A percentile compares a stretch with the other conserved stretches of the same genome.
Evolutionary conservation across 1,140 invertebrate species (phyloP).

Genomic region (Phenacoccus solenopsis): DNA sequence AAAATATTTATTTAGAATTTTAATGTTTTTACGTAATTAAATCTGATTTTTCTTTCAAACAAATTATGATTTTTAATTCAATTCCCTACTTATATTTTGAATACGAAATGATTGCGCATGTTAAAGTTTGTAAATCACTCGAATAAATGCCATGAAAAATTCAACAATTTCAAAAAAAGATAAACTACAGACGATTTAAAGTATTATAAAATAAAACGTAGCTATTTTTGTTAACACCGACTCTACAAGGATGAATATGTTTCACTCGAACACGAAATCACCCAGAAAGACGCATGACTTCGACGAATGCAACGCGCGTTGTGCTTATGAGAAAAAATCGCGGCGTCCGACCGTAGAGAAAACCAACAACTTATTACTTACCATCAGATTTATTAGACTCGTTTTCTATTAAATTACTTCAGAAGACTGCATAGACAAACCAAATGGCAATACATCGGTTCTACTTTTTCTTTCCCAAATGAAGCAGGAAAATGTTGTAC

Average conservation of each 20-base stretch:
- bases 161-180: too few relatives aligned
- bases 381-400: conserved; percentile 2
- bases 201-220: neutral
- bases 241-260: neutral
- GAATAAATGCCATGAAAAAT: too few relatives aligned
- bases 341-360: neutral
- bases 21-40: too few relatives aligned
- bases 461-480: neutral
- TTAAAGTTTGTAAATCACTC: too few relatives aligned
- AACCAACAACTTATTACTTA: neutral
- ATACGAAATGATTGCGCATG: too few relatives aligned
- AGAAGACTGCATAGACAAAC: neutral
- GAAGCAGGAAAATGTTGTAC: too few relatives aligned
- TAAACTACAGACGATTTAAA: neutral
- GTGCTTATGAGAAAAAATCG: neutral
- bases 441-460: neutral
- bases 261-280: neutral
- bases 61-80: too few relatives aligned
- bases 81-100: too few relatives aligned
- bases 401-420: conserved; percentile 3
- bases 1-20: too few relatives aligned
- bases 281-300: neutral
- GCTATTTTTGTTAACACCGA: neutral
- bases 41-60: too few relatives aligned
- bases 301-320: neutral